These are phyloP conservation scores for Narcine bancroftii DNA, from an alignment of 2,113 vertebrate genomes.

Conservation along the genomic window DNA sequence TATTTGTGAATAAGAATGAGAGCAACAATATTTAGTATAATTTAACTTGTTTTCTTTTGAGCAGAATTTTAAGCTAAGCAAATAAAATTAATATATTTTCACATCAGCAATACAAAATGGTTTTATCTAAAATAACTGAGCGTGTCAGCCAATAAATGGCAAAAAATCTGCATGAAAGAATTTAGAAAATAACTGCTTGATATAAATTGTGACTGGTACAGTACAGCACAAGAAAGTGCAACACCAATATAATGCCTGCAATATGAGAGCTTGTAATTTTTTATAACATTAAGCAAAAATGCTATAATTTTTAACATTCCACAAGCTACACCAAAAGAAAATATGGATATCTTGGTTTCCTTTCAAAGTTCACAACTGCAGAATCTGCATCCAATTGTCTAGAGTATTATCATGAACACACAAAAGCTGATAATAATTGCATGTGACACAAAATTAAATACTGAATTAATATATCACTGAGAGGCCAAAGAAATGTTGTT, in stretches of 20 bases:
- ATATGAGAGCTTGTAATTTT: neutral
- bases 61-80: neutral
- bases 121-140: neutral
- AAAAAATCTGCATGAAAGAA: neutral
- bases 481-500: neutral
- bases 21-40: neutral
- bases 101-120: neutral
- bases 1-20: neutral
- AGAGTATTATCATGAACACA: neutral
- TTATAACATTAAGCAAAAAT: neutral
- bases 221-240: neutral
- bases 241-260: neutral
- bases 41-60: neutral
- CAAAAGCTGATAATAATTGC: conserved; percentile 9
- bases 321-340: neutral
- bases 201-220: neutral
- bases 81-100: neutral
- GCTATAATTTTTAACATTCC: neutral
- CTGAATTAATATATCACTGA: neutral
- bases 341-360: neutral
- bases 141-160: neutral
- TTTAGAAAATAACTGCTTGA: neutral
- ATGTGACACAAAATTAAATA: conserved; percentile 7
- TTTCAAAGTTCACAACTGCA: neutral
- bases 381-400: neutral